These are phyloP conservation scores for Drosophila kepulauana DNA, from an alignment of 1,140 invertebrate genomes.

Conservation along the genomic window DNA sequence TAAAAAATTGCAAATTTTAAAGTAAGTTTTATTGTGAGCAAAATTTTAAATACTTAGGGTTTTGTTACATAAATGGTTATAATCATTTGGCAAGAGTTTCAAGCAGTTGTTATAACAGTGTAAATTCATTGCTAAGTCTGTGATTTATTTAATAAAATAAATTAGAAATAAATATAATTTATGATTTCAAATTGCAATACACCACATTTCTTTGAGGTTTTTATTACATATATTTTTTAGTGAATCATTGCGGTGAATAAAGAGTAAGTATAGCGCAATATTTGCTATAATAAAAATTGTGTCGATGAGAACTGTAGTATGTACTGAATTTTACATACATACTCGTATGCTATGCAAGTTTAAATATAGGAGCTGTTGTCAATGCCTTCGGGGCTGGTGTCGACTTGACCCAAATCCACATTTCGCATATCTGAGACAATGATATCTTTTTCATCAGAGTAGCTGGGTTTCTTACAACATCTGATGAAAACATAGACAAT, in stretches of 20 bases:
- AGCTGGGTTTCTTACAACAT: background rate
- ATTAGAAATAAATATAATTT: too few relatives aligned
- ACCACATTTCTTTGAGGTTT: conserved; percentile 1
- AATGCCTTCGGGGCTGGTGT: conserved; percentile 10
- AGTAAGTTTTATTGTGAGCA: too few relatives aligned
- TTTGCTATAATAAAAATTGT: background rate
- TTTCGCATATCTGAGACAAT: background rate
- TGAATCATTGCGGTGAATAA: background rate
- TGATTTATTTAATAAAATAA: too few relatives aligned
- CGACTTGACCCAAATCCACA: background rate
- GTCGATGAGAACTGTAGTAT: background rate
- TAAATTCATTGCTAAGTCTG: too few relatives aligned
- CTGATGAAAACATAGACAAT: background rate
- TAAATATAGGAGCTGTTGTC: conserved; percentile 12
- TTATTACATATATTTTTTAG: background rate
- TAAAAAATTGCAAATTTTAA: too few relatives aligned
- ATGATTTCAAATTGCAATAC: background rate
- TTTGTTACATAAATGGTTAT: too few relatives aligned
- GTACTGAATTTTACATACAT: background rate
- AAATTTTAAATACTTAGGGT: too few relatives aligned
- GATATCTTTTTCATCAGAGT: background rate
- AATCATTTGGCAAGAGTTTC: too few relatives aligned
- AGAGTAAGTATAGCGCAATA: background rate
- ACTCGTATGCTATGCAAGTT: background rate
- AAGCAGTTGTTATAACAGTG: too few relatives aligned